Conservation (phyloP, 2,888 invertebrate genomes). For the Fragum fragum region DNA sequence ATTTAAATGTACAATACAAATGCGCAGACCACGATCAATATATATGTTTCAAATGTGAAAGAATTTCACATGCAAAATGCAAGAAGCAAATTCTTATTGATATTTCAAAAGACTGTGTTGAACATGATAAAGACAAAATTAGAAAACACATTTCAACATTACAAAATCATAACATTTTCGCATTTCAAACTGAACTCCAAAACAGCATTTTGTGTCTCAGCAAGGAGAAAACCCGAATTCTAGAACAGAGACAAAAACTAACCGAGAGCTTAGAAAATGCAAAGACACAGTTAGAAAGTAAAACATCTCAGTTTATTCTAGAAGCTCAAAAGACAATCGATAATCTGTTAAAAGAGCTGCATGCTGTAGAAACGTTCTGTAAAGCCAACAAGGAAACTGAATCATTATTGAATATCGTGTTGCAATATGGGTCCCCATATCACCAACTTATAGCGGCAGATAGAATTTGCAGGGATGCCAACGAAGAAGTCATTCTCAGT, state of each 20-base stretch:
- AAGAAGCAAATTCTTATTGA: background rate
- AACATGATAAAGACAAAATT: background rate
- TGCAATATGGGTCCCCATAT: background rate
- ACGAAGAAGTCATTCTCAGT: background rate
- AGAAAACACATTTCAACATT: background rate
- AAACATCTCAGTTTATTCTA: background rate
- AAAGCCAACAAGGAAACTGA: background rate
- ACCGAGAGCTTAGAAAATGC: background rate
- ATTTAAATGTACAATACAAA: slow-evolving; percentile 14
- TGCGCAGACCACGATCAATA: slow-evolving; percentile 21
- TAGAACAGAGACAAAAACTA: background rate
- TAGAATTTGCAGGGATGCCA: background rate
- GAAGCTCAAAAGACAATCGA: background rate
- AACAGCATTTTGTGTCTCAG: background rate
- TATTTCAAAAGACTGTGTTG: background rate
- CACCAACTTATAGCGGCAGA: background rate
- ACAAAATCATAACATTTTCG: background rate
- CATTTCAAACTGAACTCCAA: background rate
- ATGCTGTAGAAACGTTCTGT: background rate
- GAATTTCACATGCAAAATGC: slow-evolving; percentile 16
- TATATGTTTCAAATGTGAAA: slow-evolving; percentile 17
- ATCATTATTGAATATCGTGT: background rate
- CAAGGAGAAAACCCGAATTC: background rate
- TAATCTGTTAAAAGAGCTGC: background rate
- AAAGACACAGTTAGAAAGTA: background rate